Percentiles rank a stretch among this genome's conserved stretches.
Conservation (phyloP, 2,888 invertebrate genomes). For the Limenitis camilla region DNA sequence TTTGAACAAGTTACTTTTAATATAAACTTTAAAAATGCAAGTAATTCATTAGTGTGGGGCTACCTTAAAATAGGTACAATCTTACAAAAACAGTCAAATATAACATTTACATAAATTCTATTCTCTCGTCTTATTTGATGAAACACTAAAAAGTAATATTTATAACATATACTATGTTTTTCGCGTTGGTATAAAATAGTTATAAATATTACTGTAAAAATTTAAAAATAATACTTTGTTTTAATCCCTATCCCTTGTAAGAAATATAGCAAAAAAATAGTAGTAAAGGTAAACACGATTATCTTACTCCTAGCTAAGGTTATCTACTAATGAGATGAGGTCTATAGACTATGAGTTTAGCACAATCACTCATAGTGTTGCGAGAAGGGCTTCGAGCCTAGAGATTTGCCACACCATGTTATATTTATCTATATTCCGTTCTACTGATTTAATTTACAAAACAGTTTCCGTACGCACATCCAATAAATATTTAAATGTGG, state of each 20-base stretch:
- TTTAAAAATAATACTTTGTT: constrained; percentile 6
- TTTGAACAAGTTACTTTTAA: neutral
- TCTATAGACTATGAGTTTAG: constrained; percentile 71
- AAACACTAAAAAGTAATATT: neutral
- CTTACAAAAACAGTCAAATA: neutral
- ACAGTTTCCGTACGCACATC: too few species aligned
- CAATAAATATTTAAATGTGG: too few species aligned
- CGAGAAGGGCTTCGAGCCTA: constrained; percentile 46
- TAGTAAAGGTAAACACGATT: constrained; percentile 37
- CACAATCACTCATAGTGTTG: constrained; percentile 73
- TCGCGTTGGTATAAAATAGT: too few species aligned
- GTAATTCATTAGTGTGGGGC: neutral
- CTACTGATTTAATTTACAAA: neutral
- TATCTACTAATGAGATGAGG: constrained; percentile 53
- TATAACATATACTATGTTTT: too few species aligned
- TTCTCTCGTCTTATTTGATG: constrained; percentile 2
- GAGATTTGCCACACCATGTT: constrained; percentile 16
- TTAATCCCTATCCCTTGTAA: constrained; percentile 33
- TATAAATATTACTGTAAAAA: neutral
- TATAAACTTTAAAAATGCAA: constrained; percentile 2
- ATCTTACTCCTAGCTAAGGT: constrained; percentile 40
- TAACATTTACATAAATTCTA: constrained; percentile 6
- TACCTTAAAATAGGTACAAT: neutral
- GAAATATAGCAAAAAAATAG: constrained; percentile 24
- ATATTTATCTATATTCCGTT: neutral